Conservation (phyloP, 2,888 invertebrate genomes). For the Agrenia bidenticulata region DNA sequence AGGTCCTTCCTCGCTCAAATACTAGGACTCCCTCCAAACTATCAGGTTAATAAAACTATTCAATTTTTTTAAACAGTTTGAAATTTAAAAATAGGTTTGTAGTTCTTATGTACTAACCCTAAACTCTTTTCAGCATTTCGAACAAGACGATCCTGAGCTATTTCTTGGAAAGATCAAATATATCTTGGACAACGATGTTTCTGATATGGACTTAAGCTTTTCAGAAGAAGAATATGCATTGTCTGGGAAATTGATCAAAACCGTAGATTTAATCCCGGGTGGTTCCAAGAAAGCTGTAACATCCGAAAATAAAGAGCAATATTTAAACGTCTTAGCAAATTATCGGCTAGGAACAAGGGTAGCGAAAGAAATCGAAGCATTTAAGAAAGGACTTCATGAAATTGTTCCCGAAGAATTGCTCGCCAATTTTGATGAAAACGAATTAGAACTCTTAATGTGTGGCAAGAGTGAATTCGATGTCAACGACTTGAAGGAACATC, state of each 20-base stretch:
- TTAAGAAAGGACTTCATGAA: slow-evolving; percentile 84
- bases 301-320: slow-evolving; percentile 73
- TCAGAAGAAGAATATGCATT: slow-evolving; percentile 83
- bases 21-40: slow-evolving; percentile 76
- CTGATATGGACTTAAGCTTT: slow-evolving; percentile 77
- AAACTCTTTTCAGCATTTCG: slow-evolving; percentile 77
- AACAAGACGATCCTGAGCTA: slow-evolving; percentile 91
- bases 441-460: slow-evolving; percentile 87
- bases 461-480: slow-evolving; percentile 90
- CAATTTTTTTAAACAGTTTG: too few relatives aligned
- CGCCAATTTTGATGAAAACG: slow-evolving; percentile 93
- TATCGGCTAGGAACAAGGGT: slow-evolving; percentile 79
- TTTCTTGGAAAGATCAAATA: slow-evolving; percentile 89
- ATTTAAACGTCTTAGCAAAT: slow-evolving; percentile 85
- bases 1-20: slow-evolving; percentile 90
- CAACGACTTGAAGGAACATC: slow-evolving; percentile 83
- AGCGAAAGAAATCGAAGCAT: slow-evolving; percentile 79
- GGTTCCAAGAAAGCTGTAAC: slow-evolving; percentile 74
- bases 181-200: slow-evolving; percentile 84
- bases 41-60: slow-evolving; percentile 1
- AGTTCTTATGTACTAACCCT: not conserved
- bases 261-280: slow-evolving; percentile 67
- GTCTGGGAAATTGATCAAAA: slow-evolving; percentile 69
- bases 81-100: not conserved
- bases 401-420: slow-evolving; percentile 88